Evolutionary conservation across 2,888 invertebrate species (phyloP).

Genomic region (Caenorhabditis wallacei): DNA sequence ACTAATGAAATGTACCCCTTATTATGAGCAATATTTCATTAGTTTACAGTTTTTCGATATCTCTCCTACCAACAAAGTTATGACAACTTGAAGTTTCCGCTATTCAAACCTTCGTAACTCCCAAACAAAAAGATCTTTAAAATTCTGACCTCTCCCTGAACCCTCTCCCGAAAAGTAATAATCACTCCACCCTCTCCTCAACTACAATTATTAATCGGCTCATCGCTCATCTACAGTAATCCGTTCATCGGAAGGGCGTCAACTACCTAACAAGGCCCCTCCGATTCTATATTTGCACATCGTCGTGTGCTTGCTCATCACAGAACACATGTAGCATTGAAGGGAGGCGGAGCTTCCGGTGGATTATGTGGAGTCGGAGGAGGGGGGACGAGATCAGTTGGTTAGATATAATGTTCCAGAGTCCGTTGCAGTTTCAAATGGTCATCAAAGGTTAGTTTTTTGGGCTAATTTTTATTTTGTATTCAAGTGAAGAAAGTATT

Average conservation of each 20-base stretch:
- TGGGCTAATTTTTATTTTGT: too few relatives aligned
- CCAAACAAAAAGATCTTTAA: too few relatives aligned
- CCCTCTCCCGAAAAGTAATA: not conserved
- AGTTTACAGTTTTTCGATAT: too few relatives aligned
- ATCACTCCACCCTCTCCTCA: not conserved
- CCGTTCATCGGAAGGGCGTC: conserved; percentile 23
- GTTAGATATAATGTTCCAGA: conserved; percentile 31
- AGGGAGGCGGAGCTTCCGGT: conserved; percentile 46
- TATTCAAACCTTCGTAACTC: too few relatives aligned
- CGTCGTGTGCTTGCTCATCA: conserved; percentile 13
- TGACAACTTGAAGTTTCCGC: too few relatives aligned
- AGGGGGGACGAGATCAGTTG: not conserved
- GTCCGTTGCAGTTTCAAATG: conserved; percentile 45
- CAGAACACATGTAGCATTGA: conserved; percentile 42
- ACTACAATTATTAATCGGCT: conserved; percentile 52
- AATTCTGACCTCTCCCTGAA: too few relatives aligned
- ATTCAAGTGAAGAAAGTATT: too few relatives aligned
- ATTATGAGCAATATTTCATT: too few relatives aligned
- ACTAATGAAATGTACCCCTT: too few relatives aligned
- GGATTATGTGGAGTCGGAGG: not conserved
- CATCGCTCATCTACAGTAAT: conserved; percentile 58
- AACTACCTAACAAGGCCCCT: conserved; percentile 27
- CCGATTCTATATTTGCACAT: conserved; percentile 41
- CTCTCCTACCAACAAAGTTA: too few relatives aligned
- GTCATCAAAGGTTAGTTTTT: conserved; percentile 32